Base-by-base conservation (phyloP, 2,888 invertebrate genomes). In the Drosophila histrio region DNA sequence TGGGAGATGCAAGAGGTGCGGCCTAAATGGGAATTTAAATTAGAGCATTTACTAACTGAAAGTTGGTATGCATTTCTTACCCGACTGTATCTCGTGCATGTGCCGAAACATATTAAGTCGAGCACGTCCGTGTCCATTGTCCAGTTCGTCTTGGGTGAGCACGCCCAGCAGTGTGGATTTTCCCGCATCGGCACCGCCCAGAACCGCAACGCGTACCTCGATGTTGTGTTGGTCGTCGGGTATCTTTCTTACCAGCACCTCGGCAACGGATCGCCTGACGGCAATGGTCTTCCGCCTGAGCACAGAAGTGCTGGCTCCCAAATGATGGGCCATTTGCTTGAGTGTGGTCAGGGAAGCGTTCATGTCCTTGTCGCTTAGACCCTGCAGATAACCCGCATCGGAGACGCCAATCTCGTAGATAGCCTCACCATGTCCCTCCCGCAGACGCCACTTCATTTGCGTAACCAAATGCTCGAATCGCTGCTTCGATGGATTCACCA, bases 381-480 rank as follows among this genome's bases (percentile, higher is more conserved):
- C 99, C 8, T 96, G 94, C 77, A 99, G 93, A 52, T 95, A 94
- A 0, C 98, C 98, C 87, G 96, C 96, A 92, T 97, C 98, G 62
- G 97, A 95, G 2, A 98, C 97, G 0, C 99, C 99, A 49, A 99
- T 96, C 92, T 99, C 98, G 92, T 99, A 99, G 71, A 99, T 97
- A 0, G 99, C 99, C 91, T 98, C 97, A 0, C 99, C 99, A 76
- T 98, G 97, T 24, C 99, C 98, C 92, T 98, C 98, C 0, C 97
- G 94, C 8, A 99, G 93, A 0, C 99, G 94, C 99, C 99, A 99
- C 93, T 99, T 99, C 94, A 99, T 94, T 95, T 99, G 99, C 0
- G 99, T 99, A 17, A 99, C 98, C 26, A 99, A 93, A 92, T 99
- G 99, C 91, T 99, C 98, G 88, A 98, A 96, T 65, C 99, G 94